Percentiles rank a stretch among this genome's conserved stretches.
Evolutionary conservation across 2,113 vertebrate genomes (phyloP).

Genomic region (Paradoxurus hermaphroditus): DNA sequence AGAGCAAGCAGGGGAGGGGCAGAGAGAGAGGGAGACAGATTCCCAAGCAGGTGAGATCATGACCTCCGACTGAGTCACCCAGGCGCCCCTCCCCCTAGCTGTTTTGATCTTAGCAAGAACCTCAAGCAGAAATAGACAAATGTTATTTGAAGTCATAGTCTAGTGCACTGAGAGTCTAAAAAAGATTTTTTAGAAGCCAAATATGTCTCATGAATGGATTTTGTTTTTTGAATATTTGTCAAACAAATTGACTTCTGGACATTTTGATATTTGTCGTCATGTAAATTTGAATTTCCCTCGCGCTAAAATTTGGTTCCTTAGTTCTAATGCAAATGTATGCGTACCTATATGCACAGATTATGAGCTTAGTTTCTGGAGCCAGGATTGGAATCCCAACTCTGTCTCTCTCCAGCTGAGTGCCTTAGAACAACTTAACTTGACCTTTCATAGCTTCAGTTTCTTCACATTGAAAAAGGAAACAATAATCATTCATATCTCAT

Average conservation of each 20-base stretch:
- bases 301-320: slow-evolving; percentile 70
- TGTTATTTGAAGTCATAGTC: slow-evolving; percentile 46
- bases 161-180: background rate
- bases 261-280: slow-evolving; percentile 57
- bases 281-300: slow-evolving; percentile 69
- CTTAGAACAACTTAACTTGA: slow-evolving; percentile 40
- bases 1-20: too few species aligned
- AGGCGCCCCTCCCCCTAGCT: background rate
- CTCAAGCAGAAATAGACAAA: slow-evolving; percentile 42
- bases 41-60: too few species aligned
- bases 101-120: slow-evolving; percentile 42
- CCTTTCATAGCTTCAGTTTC: background rate
- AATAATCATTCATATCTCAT: background rate
- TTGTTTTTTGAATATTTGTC: slow-evolving; percentile 67
- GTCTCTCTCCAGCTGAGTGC: background rate
- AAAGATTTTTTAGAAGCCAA: slow-evolving; percentile 13
- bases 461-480: background rate
- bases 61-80: too few species aligned
- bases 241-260: slow-evolving; percentile 72
- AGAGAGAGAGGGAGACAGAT: too few species aligned
- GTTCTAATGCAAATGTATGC: slow-evolving; percentile 59
- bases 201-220: slow-evolving; percentile 32
- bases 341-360: background rate
- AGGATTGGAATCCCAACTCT: background rate
- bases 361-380: slow-evolving; percentile 2